phyloP scores from a whole-genome alignment of 2,113 vertebrate genomes.

The Struthidea cinerea region DNA sequence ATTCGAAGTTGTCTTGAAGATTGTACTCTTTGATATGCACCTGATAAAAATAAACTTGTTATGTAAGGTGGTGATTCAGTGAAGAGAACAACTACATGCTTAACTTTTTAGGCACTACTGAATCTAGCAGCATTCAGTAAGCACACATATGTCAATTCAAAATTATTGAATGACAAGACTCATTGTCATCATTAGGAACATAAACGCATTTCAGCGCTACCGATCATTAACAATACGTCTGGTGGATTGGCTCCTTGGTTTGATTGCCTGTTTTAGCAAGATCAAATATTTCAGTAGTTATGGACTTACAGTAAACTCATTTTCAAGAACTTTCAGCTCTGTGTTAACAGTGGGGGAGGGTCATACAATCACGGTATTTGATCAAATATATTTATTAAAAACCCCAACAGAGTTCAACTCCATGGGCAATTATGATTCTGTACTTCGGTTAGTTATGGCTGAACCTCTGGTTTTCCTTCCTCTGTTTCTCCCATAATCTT shows the following conservation, averaged over 20 bases:
- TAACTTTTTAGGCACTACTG: not conserved
- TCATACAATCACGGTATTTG: not conserved
- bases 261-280: not conserved
- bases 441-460: not conserved
- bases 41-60: constrained; percentile 42
- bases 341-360: not conserved
- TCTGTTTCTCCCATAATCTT: not conserved
- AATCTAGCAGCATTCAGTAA: not conserved
- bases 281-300: not conserved
- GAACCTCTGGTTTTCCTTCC: not conserved
- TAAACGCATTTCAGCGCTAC: not conserved
- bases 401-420: not conserved
- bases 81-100: not conserved
- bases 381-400: not conserved
- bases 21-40: not conserved
- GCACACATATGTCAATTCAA: not conserved
- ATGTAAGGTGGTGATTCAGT: constrained; percentile 30
- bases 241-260: not conserved
- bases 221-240: not conserved
- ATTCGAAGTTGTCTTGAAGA: not conserved
- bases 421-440: not conserved
- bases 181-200: not conserved
- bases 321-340: not conserved
- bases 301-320: not conserved
- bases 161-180: not conserved